phyloP scores from a whole-genome alignment of 2,888 invertebrate genomes.

The Athrips mouffetella region DNA sequence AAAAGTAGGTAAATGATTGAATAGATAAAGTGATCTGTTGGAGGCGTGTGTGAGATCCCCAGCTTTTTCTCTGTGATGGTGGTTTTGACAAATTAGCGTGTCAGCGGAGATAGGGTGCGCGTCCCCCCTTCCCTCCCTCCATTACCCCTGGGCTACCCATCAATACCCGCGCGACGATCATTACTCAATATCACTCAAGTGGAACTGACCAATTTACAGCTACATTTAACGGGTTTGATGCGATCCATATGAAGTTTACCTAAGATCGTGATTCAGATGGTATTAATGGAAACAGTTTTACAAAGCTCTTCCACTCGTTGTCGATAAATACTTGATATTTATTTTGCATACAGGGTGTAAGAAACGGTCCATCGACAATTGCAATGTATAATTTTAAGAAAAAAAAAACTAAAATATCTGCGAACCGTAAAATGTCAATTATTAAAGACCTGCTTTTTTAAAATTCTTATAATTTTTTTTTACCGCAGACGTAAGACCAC shows the following conservation, averaged over 20 bases:
- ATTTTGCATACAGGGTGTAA: no score
- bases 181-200: conserved; percentile 73
- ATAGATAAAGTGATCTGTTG: conserved; percentile 17
- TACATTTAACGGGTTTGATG: conserved; percentile 75
- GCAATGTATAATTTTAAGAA: no score
- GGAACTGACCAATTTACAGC: conserved; percentile 75
- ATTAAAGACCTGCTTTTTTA: no score
- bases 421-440: no score
- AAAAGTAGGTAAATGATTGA: background rate
- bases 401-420: no score
- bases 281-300: no score
- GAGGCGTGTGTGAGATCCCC: conserved; percentile 40
- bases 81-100: conserved; percentile 70
- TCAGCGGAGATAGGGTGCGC: conserved; percentile 52
- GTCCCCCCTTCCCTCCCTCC: conserved; percentile 29
- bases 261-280: no score
- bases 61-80: conserved; percentile 61
- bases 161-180: conserved; percentile 64
- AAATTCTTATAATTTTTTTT: no score
- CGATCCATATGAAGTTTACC: conserved; percentile 63
- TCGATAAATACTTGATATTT: no score
- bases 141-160: conserved; percentile 54
- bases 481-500: no score
- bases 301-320: no score
- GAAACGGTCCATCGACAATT: no score